phyloP scores from a whole-genome alignment of 2,797 vertebrate species.

The Decapterus maruadsi region DNA sequence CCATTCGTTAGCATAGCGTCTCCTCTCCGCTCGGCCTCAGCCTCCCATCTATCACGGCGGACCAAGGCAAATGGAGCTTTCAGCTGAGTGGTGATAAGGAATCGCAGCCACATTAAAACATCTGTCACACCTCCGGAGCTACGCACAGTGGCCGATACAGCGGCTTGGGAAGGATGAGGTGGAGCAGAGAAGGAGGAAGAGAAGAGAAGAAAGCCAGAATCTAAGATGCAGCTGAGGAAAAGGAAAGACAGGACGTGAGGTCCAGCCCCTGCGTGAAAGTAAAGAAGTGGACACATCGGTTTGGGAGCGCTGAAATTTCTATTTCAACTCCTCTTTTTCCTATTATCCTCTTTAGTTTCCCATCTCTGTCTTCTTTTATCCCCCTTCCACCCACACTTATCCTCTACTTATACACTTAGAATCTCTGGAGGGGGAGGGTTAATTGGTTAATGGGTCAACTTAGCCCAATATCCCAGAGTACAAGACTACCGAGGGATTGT shows the following conservation, averaged over 20 bases:
- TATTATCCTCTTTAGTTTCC: no score
- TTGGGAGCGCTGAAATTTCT: neutral
- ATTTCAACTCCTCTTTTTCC: no score
- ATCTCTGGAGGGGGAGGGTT: no score
- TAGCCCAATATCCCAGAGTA: no score
- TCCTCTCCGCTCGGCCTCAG: conserved; percentile 30
- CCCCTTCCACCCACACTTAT: no score
- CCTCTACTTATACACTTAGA: no score
- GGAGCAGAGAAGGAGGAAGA: conserved; percentile 6
- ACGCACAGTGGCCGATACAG: conserved; percentile 19
- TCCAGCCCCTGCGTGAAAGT: neutral
- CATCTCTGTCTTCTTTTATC: no score
- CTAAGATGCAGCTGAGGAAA: neutral
- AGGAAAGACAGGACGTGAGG: neutral
- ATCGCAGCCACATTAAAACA: conserved; percentile 76
- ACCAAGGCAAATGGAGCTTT: conserved; percentile 77
- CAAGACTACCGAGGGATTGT: no score
- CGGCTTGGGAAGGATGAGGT: neutral
- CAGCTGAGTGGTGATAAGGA: conserved; percentile 78
- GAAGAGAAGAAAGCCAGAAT: neutral
- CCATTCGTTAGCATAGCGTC: conserved; percentile 68
- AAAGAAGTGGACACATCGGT: neutral
- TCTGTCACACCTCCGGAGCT: conserved; percentile 74
- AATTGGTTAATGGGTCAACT: no score
- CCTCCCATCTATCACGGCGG: conserved; percentile 69